A percentile compares a stretch with the other conserved stretches of the same genome.
phyloP scores from a whole-genome alignment of 2,113 vertebrate species.

The human (Homo sapiens) region GRCh38 chr9:35768501-35769000 shows the following conservation, averaged over 20 bases:
- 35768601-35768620: background rate
- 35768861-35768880: background rate
- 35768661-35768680: background rate
- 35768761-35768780: background rate
- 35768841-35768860: background rate
- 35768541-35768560: background rate
- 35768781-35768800: background rate
- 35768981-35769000: background rate
- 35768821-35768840: background rate
- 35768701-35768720: background rate
- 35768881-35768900: background rate
- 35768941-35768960: background rate
- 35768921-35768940: background rate
- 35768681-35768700: background rate
- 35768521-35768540: background rate
- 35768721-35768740: background rate
- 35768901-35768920: background rate
- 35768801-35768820: background rate
- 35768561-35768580: background rate
- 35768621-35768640: background rate
- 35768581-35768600: background rate
- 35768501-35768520: background rate
- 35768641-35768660: background rate
- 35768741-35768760: background rate
- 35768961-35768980: background rate